phyloP scores from a whole-genome alignment of 1,140 invertebrate species.

The Drosophila grimshawi region DNA sequence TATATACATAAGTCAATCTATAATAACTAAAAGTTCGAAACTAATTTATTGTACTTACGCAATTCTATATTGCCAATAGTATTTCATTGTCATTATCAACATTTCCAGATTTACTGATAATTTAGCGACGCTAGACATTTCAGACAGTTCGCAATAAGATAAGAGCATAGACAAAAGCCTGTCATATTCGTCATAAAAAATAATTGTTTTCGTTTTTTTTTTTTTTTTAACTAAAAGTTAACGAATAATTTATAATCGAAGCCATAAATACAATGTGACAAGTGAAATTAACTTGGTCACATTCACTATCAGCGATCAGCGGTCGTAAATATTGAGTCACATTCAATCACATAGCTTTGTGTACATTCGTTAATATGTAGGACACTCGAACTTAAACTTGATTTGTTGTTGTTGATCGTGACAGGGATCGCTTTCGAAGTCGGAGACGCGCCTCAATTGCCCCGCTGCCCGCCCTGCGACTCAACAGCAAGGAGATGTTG shows the following conservation, averaged over 20 bases:
- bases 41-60: neutral
- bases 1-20: neutral
- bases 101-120: neutral
- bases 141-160: constrained; percentile 1
- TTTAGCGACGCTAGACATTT: neutral
- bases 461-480: constrained; percentile 74
- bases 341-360: neutral
- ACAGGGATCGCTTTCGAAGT: constrained; percentile 79
- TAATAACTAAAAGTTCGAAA: neutral
- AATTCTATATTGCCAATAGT: neutral
- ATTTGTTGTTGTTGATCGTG: neutral
- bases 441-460: constrained; percentile 79
- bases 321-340: constrained; percentile 7
- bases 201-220: constrained; percentile 9
- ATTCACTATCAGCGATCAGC: constrained; percentile 5
- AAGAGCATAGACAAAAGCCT: constrained; percentile 8
- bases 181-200: constrained; percentile 7
- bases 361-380: neutral
- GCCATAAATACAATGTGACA: constrained; percentile 10
- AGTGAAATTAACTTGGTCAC: constrained; percentile 10
- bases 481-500: constrained; percentile 83
- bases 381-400: neutral
- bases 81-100: neutral
- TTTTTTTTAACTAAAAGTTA: constrained; percentile 2
- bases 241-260: constrained; percentile 16